Evolutionary conservation across 1,140 invertebrate species (phyloP).

Genomic region (Drosophila paulistorum): DNA sequence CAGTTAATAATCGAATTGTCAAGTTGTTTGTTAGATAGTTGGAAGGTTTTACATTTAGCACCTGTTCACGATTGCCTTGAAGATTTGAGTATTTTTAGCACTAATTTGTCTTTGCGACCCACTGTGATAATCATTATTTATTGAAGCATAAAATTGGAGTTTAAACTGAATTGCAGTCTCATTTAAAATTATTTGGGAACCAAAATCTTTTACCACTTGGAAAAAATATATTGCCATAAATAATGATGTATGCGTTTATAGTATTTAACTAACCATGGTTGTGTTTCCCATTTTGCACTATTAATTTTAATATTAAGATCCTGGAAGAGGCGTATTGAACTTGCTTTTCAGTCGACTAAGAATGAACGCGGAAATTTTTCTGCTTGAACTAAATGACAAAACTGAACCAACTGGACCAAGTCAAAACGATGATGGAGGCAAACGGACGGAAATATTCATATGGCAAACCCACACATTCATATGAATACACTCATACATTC

Average conservation of each 20-base stretch:
- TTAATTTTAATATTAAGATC: not conserved
- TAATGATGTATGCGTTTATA: not conserved
- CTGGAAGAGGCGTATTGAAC: slow-evolving; percentile 1
- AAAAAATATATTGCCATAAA: not conserved
- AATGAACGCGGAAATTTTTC: slow-evolving; percentile 45
- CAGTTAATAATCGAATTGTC: no score
- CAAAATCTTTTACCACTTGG: not conserved
- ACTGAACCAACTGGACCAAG: slow-evolving; percentile 67
- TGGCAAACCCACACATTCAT: slow-evolving; percentile 48
- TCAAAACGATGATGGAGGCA: slow-evolving; percentile 58
- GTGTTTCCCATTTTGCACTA: slow-evolving; percentile 52
- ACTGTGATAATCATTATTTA: not conserved
- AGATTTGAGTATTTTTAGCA: not conserved
- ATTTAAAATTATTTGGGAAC: not conserved
- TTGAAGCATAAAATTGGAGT: not conserved
- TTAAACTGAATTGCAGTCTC: not conserved
- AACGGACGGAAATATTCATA: slow-evolving; percentile 62
- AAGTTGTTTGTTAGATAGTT: no score
- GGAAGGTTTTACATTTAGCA: not conserved
- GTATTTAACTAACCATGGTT: slow-evolving; percentile 54
- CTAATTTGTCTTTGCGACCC: not conserved
- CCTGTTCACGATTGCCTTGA: not conserved
- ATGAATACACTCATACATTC: slow-evolving; percentile 34
- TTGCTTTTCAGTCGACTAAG: not conserved
- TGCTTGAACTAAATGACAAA: slow-evolving; percentile 65